Conservation (phyloP, 2,888 invertebrate species). For the Oligia strigilis region DNA sequence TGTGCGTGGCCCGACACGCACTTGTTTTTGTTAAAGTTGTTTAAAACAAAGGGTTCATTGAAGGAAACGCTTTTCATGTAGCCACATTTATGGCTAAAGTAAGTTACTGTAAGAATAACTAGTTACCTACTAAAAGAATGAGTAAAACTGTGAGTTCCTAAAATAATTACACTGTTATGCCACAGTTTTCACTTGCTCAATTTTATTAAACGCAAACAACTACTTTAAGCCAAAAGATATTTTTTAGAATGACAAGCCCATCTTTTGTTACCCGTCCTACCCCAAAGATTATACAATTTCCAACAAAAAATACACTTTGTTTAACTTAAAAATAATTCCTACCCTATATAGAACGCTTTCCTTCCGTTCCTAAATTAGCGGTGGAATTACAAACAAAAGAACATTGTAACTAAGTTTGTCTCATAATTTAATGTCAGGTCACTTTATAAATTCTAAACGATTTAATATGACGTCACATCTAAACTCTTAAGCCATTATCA, state of each 20-base stretch:
- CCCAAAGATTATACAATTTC: slow-evolving; percentile 8
- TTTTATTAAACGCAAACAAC: not conserved
- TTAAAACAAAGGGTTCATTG: not conserved
- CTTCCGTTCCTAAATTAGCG: slow-evolving; percentile 6
- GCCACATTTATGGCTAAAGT: not conserved
- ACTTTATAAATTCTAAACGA: slow-evolving; percentile 29
- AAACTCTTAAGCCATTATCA: slow-evolving; percentile 20
- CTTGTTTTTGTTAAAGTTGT: not conserved
- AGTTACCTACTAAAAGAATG: not conserved
- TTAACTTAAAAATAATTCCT: slow-evolving; percentile 14
- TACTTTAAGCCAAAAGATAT: not conserved
- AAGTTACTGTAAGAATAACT: not conserved
- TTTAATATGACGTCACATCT: slow-evolving; percentile 8
- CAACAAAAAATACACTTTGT: slow-evolving; percentile 23
- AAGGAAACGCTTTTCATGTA: not conserved
- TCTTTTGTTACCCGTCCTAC: slow-evolving; percentile 6
- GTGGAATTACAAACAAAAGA: slow-evolving; percentile 34
- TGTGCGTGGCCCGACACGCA: too few relatives aligned
- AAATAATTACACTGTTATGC: not conserved
- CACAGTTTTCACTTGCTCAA: not conserved
- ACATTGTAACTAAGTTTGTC: slow-evolving; percentile 15
- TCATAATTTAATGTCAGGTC: slow-evolving; percentile 26
- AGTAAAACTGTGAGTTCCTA: not conserved
- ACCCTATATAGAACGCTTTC: not conserved
- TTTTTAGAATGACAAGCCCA: not conserved